Base-by-base conservation (phyloP, 2,888 invertebrate genomes). In the Lepidochitona cinerea region DNA sequence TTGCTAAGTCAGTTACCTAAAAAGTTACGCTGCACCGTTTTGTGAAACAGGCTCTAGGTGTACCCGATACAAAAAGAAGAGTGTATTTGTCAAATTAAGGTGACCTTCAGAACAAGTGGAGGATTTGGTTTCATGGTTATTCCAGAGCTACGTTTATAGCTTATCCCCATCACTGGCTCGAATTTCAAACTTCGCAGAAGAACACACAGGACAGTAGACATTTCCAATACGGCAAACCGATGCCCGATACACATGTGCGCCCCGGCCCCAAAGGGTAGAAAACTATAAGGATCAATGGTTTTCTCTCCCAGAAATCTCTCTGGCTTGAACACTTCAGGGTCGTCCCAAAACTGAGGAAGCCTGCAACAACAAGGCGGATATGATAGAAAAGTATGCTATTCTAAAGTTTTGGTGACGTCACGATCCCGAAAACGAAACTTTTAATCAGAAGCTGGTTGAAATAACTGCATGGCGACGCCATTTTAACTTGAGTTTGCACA, bases 181-280 rank as follows among this genome's bases (percentile, higher is more conserved):
- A 87, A 85, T 26, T 73, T 68, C 54, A 87, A 85, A 35, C 79
- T 70, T 36, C 80, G 68, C 26, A 88, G 69, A 9, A 88, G 76
- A 12, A 76, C 64, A 9, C 83, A 80, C n/a, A 87, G 70, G 7
- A 84, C 77, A 9, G 79, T 79, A 69, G 82, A 85, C 80, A 86
- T 84, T 72, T 88, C 88, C 29, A 84, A 73, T 66, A 85, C 72
- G 23, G 88, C 85, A 77, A 87, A 88, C 68, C 81, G 81, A 76
- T 86, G 79, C 5, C 88, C 88, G n/a, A 88, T 84, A 75, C 88
- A 88, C 86, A 86, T 88, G 65, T 83, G 84, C 14, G 84, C 84
- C 33, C 88, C 88, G 5, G 84, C 73, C 18, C 77, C 79, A 75
- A 88, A 88, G 2, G 88, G 87, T 67, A 88, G 72, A 75, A 81